Base-by-base conservation (phyloP, 1,140 invertebrate species). In the Gerris buenoi region DNA sequence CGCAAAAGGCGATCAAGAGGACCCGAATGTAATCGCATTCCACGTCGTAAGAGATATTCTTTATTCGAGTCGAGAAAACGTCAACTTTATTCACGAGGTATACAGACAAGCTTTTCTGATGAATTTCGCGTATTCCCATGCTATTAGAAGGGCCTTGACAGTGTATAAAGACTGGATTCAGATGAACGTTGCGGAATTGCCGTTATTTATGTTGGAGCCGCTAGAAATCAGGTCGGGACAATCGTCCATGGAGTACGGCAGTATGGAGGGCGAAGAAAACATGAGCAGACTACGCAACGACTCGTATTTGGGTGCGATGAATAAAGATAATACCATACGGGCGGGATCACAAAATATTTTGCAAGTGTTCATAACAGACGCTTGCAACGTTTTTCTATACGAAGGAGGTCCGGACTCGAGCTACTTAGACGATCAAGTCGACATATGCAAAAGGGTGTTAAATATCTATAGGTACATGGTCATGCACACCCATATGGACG, bases 91-190 rank as follows among this genome's bases (percentile, higher is more conserved):
- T 29, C 90, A 97, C 74, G 95, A 97, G 79, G 82, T 97, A 27
- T 92, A 97, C 73, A 83, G 94, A 64, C 93, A 97, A 78, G 91
- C 93, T 23, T 93, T 97, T 78, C 80, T 96, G 23, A 79, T 97
- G 65, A 90, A 92, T 71, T 94, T 95, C 74, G 85, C 85, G 27
- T 90, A 95, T 75, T 88, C 91, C 3, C 85, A 86, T 67, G 90
- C 93, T 1, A 91, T 95, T 67, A 80, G 91, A 56, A 88, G 89
- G 74, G 92, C 94, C 56, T 93, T 97, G 70, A 84, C 87, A 65
- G 88, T 95, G n/a, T 97, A 97, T 75, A 93, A 94, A 76, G 93
- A 97, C 76, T 95, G 95, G 90, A 95, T 96, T 76, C 90, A 93
- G 79, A 88, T 90, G 82, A 89, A 86, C 81, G 87, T 86, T 61